A percentile compares a stretch with the other conserved stretches of the same genome.
Conservation (phyloP, 53 echinoderm and acorn worm species). For the Patiria pectinifera region DNA sequence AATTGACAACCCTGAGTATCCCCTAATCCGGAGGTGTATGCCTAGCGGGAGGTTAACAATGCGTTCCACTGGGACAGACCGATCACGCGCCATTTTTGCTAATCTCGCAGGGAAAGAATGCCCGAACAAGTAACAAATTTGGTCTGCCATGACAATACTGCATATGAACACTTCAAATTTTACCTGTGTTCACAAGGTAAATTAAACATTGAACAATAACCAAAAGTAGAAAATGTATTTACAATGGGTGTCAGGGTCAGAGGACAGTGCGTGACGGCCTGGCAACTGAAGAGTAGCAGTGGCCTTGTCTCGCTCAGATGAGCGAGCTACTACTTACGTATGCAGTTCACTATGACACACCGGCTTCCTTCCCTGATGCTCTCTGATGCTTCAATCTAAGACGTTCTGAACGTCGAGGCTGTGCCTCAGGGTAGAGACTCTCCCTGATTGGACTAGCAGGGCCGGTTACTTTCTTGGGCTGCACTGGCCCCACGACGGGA, state of each 20-base stretch:
- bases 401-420: not conserved
- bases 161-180: not conserved
- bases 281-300: not conserved
- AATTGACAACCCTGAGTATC: not conserved
- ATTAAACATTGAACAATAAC: not conserved
- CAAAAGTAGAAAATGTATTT: not conserved
- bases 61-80: not conserved
- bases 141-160: not conserved
- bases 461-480: not conserved
- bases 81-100: not conserved
- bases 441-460: not conserved
- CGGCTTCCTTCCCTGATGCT: not conserved
- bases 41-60: not conserved
- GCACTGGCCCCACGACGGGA: not conserved
- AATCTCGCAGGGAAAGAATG: not conserved
- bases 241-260: not conserved
- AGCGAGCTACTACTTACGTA: slow-evolving; percentile 7
- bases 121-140: not conserved
- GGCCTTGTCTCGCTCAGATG: slow-evolving; percentile 11
- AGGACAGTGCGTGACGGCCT: not conserved
- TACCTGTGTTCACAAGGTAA: not conserved
- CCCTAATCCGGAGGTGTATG: not conserved
- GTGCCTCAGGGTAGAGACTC: not conserved
- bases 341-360: not conserved
- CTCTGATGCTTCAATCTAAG: not conserved